These are phyloP conservation scores for Temnothorax nylanderi DNA, from an alignment of 1,140 invertebrate genomes.

Conservation along the genomic window DNA sequence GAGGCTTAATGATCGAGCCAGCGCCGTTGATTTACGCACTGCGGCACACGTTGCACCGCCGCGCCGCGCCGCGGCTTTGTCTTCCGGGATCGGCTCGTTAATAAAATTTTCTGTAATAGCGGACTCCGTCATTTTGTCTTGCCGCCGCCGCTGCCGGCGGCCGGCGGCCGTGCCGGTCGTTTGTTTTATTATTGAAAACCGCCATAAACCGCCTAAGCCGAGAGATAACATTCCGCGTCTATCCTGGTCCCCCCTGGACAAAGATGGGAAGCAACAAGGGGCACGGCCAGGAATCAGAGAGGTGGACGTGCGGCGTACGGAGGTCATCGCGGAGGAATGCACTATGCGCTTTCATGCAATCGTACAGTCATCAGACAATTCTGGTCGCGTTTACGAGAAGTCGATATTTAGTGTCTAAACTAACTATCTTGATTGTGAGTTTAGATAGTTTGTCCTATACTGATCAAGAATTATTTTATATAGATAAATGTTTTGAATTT, in stretches of 20 bases:
- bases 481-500: not conserved
- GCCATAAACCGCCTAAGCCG: constrained; percentile 67
- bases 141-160: not conserved
- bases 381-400: not conserved
- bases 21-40: constrained; percentile 74
- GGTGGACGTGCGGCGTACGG: not conserved
- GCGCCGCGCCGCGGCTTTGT: constrained; percentile 70
- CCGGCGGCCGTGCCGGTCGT: constrained; percentile 7
- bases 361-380: not conserved
- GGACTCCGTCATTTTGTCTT: constrained; percentile 69
- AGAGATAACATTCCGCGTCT: constrained; percentile 60
- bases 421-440: not conserved
- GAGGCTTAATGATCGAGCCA: constrained; percentile 70
- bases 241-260: constrained; percentile 6
- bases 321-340: constrained; percentile 37
- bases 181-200: constrained; percentile 78
- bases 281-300: not conserved
- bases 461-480: not conserved
- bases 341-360: not conserved
- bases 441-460: not conserved
- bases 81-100: constrained; percentile 80
- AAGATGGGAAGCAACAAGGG: not conserved
- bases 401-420: not conserved
- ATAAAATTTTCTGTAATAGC: constrained; percentile 77
- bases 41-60: constrained; percentile 53